These are phyloP conservation scores for Alexandromys fortis DNA, from an alignment of 2,113 vertebrate genomes.

Conservation along the genomic window DNA sequence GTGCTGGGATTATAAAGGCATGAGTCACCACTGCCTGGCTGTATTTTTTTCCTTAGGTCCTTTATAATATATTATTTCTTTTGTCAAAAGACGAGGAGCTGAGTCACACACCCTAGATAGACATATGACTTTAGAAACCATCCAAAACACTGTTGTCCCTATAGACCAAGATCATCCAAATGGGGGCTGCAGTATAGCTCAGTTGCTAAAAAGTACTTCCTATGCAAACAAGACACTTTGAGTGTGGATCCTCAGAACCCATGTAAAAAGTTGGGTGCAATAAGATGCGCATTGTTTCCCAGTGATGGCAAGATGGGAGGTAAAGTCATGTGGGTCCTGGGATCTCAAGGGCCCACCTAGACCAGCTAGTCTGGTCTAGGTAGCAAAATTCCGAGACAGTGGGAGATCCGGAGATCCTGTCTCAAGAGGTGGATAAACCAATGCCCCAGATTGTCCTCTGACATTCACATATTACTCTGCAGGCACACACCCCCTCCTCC, in stretches of 20 bases:
- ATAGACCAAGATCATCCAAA: too few relatives aligned
- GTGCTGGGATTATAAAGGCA: too few relatives aligned
- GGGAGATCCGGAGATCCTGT: neutral
- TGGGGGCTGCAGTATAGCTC: neutral
- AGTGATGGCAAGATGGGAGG: neutral
- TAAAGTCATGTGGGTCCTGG: too few relatives aligned
- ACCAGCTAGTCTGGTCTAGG: too few relatives aligned
- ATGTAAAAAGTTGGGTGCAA: neutral
- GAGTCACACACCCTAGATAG: neutral
- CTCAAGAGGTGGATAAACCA: neutral
- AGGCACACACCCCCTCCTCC: neutral
- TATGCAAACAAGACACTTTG: too few relatives aligned
- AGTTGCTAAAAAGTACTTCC: neutral
- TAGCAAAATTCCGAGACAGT: neutral
- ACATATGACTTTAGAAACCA: neutral
- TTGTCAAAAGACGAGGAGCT: too few relatives aligned
- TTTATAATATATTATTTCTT: neutral
- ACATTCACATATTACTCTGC: too few relatives aligned
- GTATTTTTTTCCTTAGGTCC: neutral
- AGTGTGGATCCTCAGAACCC: neutral
- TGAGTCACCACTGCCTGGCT: too few relatives aligned
- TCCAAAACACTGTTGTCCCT: neutral
- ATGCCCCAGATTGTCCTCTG: neutral
- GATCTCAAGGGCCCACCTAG: neutral
- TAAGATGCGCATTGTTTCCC: neutral